These are phyloP conservation scores for Lycorma delicatula DNA, from an alignment of 1,140 invertebrate genomes.

Conservation along the genomic window DNA sequence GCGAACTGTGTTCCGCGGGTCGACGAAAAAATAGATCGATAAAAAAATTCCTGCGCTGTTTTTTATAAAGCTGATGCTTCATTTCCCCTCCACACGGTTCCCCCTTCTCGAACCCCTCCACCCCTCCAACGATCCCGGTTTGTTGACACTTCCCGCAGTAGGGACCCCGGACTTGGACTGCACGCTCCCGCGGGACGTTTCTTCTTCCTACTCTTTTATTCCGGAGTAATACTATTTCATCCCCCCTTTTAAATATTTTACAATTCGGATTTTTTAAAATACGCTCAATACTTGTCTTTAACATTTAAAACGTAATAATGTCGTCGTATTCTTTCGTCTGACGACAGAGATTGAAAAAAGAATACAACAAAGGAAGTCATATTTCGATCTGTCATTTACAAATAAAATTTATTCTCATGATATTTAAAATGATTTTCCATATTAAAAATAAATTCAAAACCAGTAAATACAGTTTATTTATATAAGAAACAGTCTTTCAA, in stretches of 20 bases:
- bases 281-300: no score
- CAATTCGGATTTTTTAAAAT: neutral
- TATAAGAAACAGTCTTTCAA: no score
- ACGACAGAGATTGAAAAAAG: no score
- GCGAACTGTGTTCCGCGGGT: neutral
- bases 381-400: no score
- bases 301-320: no score
- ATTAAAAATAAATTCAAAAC: no score
- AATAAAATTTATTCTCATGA: no score
- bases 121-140: neutral
- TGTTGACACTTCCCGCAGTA: neutral
- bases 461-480: no score
- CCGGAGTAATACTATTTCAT: neutral
- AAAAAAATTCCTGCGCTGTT: constrained; percentile 32
- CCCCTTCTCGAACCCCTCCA: neutral
- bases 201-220: neutral
- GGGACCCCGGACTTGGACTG: no score
- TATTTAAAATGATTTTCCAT: no score
- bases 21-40: constrained; percentile 28
- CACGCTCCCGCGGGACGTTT: constrained; percentile 1
- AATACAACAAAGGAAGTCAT: no score
- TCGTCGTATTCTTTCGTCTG: no score
- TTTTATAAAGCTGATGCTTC: constrained; percentile 29
- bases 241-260: neutral
- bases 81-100: constrained; percentile 19